phyloP scores from a whole-genome alignment of 1,140 invertebrate species.

The Bemisia tabaci region DNA sequence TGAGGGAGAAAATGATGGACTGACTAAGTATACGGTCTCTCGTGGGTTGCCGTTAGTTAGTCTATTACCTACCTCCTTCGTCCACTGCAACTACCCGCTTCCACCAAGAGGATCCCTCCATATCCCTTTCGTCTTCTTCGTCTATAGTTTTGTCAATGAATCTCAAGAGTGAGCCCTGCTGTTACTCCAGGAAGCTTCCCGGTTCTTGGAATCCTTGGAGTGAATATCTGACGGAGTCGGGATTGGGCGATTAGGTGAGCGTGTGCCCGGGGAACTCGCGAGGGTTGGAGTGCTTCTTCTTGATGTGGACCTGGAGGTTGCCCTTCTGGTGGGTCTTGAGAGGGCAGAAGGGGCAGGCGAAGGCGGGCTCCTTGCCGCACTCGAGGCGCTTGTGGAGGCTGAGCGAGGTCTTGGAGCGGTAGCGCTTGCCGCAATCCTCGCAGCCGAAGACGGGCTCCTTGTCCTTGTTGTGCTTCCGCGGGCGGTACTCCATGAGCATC shows the following conservation, averaged over 20 bases:
- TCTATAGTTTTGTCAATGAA: too few species aligned
- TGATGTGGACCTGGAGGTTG: slow-evolving; percentile 34
- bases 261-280: slow-evolving; percentile 14
- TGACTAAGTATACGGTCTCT: too few species aligned
- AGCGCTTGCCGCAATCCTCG: slow-evolving; percentile 32
- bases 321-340: slow-evolving; percentile 36
- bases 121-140: too few species aligned
- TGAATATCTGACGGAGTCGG: too few species aligned
- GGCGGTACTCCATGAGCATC: slow-evolving; percentile 8
- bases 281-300: slow-evolving; percentile 28
- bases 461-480: slow-evolving; percentile 14
- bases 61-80: too few species aligned
- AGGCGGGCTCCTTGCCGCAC: slow-evolving; percentile 40
- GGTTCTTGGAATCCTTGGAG: too few species aligned
- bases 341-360: slow-evolving; percentile 37
- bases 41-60: too few species aligned
- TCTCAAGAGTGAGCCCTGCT: too few species aligned
- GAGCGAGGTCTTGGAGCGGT: slow-evolving; percentile 35
- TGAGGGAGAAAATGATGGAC: too few species aligned
- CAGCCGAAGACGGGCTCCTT: slow-evolving; percentile 25
- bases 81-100: too few species aligned
- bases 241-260: neutral
- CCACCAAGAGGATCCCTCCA: too few species aligned
- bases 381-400: slow-evolving; percentile 38
- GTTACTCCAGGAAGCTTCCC: too few species aligned